A percentile compares a stretch with the other conserved stretches of the same genome.
phyloP scores from a whole-genome alignment of 2,888 invertebrate species.

The Thecocarcelia acutangulata region DNA sequence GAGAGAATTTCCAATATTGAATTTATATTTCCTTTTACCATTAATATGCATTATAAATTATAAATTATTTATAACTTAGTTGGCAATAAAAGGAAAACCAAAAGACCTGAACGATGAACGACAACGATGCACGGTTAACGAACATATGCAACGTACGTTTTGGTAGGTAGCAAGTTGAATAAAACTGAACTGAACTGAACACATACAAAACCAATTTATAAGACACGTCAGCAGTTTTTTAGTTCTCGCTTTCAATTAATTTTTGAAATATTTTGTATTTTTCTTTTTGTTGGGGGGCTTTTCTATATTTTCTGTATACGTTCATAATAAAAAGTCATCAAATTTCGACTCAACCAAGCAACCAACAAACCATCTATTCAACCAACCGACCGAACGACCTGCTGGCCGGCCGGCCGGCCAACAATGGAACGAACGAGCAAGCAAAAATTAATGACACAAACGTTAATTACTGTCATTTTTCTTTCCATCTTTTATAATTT shows the following conservation, averaged over 20 bases:
- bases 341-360: constrained; percentile 58
- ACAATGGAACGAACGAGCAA: constrained; percentile 28
- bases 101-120: constrained; percentile 26
- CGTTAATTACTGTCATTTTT: constrained; percentile 64
- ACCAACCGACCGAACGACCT: constrained; percentile 26
- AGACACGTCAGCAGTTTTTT: constrained; percentile 65
- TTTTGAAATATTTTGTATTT: constrained; percentile 18
- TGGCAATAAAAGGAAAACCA: constrained; percentile 40
- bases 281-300: constrained; percentile 68
- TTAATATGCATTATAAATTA: constrained; percentile 51
- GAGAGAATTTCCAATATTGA: constrained; percentile 3
- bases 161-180: background rate
- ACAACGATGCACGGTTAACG: constrained; percentile 16
- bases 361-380: background rate
- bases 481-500: constrained; percentile 16
- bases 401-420: background rate
- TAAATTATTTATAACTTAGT: constrained; percentile 56
- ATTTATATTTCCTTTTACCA: constrained; percentile 22
- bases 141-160: constrained; percentile 20
- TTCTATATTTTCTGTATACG: constrained; percentile 23
- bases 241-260: constrained; percentile 25
- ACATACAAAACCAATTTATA: constrained; percentile 57
- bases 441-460: constrained; percentile 56
- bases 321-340: constrained; percentile 47
- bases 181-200: constrained; percentile 29